Percentiles rank a stretch among this genome's conserved stretches.
These are phyloP conservation scores for Acanthosepion pharaonis DNA, from an alignment of 2,888 invertebrate species.

Conservation along the genomic window DNA sequence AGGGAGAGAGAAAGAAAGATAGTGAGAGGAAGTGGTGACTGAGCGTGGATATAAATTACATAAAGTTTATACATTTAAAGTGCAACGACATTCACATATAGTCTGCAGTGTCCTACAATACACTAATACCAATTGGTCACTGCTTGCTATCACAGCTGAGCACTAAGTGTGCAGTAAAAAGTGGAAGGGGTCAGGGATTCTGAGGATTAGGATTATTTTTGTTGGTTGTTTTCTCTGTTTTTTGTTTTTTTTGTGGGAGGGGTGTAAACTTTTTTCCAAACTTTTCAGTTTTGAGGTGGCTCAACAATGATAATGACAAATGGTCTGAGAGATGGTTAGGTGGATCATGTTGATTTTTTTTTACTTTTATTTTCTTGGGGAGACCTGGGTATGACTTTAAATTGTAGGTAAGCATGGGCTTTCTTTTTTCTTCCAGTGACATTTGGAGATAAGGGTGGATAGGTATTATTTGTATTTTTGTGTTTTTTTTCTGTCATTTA, in stretches of 20 bases:
- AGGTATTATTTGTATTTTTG: not conserved
- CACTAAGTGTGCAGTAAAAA: constrained; percentile 43
- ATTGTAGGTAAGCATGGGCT: not conserved
- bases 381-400: constrained; percentile 36
- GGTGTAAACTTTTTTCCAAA: not conserved
- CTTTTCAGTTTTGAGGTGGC: not conserved
- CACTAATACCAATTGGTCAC: constrained; percentile 33
- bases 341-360: not conserved
- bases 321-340: not conserved
- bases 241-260: not conserved
- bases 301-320: constrained; percentile 33
- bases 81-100: constrained; percentile 33
- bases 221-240: not conserved
- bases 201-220: not conserved
- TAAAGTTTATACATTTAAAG: constrained; percentile 10
- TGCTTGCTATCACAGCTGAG: constrained; percentile 45
- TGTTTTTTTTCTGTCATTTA: not conserved
- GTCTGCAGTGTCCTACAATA: constrained; percentile 33
- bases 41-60: constrained; percentile 16
- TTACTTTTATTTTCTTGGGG: not conserved
- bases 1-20: not conserved
- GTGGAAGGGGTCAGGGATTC: not conserved
- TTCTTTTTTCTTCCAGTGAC: not conserved
- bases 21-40: not conserved
- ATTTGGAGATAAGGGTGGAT: not conserved